Conservation (phyloP, 2,113 vertebrate genomes). For the Brachypodius melanocephalos region DNA sequence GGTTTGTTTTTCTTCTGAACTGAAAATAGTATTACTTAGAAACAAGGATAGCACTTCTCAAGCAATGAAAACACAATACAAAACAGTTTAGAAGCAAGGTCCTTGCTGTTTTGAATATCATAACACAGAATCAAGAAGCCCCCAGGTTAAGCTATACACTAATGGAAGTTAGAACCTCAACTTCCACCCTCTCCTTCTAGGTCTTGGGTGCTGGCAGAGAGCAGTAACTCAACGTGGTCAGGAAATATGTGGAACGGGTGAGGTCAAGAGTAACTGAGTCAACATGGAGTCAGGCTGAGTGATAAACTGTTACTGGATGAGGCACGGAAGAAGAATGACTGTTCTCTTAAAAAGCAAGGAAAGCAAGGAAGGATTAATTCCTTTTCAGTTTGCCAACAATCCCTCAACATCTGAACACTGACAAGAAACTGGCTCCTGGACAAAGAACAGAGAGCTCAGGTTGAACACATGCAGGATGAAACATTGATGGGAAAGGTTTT, state of each 20-base stretch:
- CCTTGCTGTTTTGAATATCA: neutral
- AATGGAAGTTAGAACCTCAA: neutral
- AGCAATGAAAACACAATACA: neutral
- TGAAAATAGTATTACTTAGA: constrained; percentile 10
- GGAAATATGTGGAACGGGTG: neutral
- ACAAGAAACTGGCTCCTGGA: neutral
- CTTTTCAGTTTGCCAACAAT: neutral
- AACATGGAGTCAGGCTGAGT: neutral
- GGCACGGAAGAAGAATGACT: neutral
- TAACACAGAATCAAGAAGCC: neutral
- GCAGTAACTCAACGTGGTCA: neutral
- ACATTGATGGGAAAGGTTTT: neutral
- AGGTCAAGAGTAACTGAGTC: constrained; percentile 1
- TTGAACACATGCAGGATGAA: neutral
- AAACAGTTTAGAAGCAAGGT: neutral
- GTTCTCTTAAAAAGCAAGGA: neutral
- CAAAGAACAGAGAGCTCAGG: neutral
- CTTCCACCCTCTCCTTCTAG: neutral
- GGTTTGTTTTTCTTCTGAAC: neutral
- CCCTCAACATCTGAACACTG: neutral
- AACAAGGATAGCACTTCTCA: neutral
- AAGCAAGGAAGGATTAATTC: neutral
- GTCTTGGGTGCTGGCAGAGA: neutral
- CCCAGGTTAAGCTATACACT: neutral
- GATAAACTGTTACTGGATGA: neutral